phyloP scores from a whole-genome alignment of 1,140 invertebrate genomes.

The Lethocerus indicus region DNA sequence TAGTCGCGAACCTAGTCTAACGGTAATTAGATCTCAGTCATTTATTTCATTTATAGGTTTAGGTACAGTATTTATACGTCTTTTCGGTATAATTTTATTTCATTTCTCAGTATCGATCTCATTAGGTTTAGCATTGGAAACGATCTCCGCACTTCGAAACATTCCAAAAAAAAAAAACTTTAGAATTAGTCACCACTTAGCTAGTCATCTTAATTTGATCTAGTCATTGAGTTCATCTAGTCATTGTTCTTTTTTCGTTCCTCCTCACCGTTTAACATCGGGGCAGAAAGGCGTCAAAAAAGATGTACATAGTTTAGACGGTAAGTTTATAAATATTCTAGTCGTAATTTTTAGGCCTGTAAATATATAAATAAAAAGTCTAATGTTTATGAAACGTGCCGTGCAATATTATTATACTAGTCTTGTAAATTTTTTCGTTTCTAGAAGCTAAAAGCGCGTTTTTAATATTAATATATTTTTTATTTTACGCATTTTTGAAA shows the following conservation, averaged over 20 bases:
- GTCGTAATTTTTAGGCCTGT: conserved; percentile 2
- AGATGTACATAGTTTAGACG: not conserved
- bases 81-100: conserved; percentile 1
- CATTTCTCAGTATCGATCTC: no score
- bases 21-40: no score
- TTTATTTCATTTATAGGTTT: conserved; percentile 2
- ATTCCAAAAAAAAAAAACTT: no score
- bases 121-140: conserved; percentile 2
- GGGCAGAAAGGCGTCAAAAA: not conserved
- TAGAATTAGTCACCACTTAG: conserved; percentile 2
- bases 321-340: not conserved
- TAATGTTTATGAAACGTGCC: not conserved
- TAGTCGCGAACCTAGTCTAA: no score
- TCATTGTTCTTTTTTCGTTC: not conserved
- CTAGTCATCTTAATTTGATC: no score
- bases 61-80: conserved; percentile 1
- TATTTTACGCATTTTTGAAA: not conserved
- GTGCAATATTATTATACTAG: conserved; percentile 8
- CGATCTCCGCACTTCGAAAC: not conserved
- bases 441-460: not conserved
- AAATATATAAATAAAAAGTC: conserved; percentile 1
- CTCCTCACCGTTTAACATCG: not conserved
- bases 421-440: conserved; percentile 3
- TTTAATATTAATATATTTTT: not conserved
- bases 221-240: conserved; percentile 1